Evolutionary conservation across 2,888 invertebrate genomes (phyloP), one percentile per base, ranked within the genome.

Genomic region (Coecobrya sp.): DNA sequence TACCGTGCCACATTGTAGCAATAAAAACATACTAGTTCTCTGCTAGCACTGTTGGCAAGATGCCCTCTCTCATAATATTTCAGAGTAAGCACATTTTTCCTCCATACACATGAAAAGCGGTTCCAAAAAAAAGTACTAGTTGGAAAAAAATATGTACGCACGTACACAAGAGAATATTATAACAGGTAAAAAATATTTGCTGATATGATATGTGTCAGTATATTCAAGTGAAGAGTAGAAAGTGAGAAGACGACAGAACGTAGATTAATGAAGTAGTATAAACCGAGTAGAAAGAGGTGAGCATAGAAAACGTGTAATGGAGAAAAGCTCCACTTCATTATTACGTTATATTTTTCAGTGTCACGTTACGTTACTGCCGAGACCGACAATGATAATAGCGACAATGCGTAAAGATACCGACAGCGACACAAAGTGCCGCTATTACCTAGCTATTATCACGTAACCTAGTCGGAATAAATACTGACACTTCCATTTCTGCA

Each of bases 281-380:
- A n/a, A n/a, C n/a, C n/a, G n/a, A 81, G 76, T 30, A 49, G 76
- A 81, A 55, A 79, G 25, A 79, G 81, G 79, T 30, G 55, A 55
- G 36, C 65, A 62, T 1, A 42, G 59, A 49, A 85, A 90, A 89
- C 22, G n/a, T 59, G 68, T 30, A 19, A 59, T 76, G 76, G 42
- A 45, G 36, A 49, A 87, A 89, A 68, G 91, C 79, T 86, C 86
- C 86, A 91, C 62, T 86, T 79, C 65, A 86, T 86, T 86, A 91
- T 81, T 65, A 42, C 86, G 13, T 79, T 76, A 86, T 91, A 91
- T 91, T 91, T 86, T 91, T 91, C 91, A 91, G 79, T 91, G 91
- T 91, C 91, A 79, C 62, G 36, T n/a, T n/a, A 81, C 79, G 42
- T 84, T 45, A 65, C 27, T 19, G 42, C 16, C 27, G 13, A 25